Evolutionary conservation across 2,888 invertebrate genomes (phyloP), one percentile per base, ranked within the genome.

Genomic region (Oithona nana): DNA sequence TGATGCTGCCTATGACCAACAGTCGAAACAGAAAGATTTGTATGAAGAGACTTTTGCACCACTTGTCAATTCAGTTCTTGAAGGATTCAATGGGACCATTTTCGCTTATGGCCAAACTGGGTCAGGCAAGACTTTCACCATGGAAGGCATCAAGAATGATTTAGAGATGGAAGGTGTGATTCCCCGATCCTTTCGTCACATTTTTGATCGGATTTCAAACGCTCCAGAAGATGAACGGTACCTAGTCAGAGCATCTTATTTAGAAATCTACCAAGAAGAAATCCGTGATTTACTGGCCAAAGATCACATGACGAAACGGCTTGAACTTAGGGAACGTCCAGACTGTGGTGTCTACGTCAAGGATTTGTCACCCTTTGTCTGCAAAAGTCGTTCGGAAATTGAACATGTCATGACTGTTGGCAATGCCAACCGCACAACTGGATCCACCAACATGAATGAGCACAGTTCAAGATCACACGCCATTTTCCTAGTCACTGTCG

Each of bases 81-180:
- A 89, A 71, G 98, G 98, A 1, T 99, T 95, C 75, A 98, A 98
- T 75, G 95, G 97, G 16, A 98, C 97, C 68, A 94, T 98, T 68
- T 97, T 98, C 77, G 98, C 97, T 1, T 98, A 98, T 74, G 98
- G 97, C 0, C 98, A 98, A 76, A 98, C 98, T 0, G 97, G 97
- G 65, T 95, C 97, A 0, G 97, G 95, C 60, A 82, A 82, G 71
- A 82, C 81, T 6, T 80, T 75, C 68, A 82, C 81, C 8, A 82
- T 82, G 81, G 81, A 81, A 73, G 82, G 87, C 24, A 74, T 78
- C 22, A 75, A 80, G 62, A 78, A 76, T 50, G 79, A 81, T 67
- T 75, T 78, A n/a, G 82, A 84, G n/a, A 69, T 78, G 52, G 79
- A 83, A 70, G 95, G 95, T 63, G 83, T 95, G 66, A 93, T 97